These are phyloP conservation scores for Isurus oxyrinchus DNA, from an alignment of 2,113 vertebrate genomes.

Conservation along the genomic window DNA sequence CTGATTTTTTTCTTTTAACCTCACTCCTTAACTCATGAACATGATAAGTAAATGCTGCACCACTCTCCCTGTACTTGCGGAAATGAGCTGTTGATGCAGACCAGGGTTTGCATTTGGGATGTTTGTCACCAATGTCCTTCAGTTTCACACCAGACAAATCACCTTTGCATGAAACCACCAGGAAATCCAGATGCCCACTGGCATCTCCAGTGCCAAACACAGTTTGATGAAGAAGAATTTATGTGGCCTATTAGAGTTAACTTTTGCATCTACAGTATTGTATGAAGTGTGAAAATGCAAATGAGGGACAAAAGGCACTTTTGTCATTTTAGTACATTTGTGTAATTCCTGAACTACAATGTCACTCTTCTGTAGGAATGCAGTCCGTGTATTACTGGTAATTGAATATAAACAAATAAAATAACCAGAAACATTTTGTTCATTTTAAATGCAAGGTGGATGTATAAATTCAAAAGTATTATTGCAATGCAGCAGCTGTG, in stretches of 20 bases:
- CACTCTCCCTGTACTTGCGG: background rate
- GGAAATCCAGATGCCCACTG: too few species aligned
- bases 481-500: background rate
- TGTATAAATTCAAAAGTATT: background rate
- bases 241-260: background rate
- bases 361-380: background rate
- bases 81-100: background rate
- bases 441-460: background rate
- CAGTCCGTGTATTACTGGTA: background rate
- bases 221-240: background rate
- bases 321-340: background rate
- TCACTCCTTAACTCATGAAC: background rate
- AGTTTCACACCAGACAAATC: background rate
- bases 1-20: background rate
- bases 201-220: background rate
- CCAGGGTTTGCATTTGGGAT: background rate
- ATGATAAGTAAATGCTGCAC: background rate
- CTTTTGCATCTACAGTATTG: background rate
- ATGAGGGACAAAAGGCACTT: background rate
- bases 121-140: background rate
- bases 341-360: background rate
- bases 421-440: background rate
- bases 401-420: background rate
- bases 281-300: background rate
- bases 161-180: background rate